Percentiles rank a stretch among this genome's conserved stretches.
Conservation (phyloP, 2,888 invertebrate genomes). For the Gari tellinella region DNA sequence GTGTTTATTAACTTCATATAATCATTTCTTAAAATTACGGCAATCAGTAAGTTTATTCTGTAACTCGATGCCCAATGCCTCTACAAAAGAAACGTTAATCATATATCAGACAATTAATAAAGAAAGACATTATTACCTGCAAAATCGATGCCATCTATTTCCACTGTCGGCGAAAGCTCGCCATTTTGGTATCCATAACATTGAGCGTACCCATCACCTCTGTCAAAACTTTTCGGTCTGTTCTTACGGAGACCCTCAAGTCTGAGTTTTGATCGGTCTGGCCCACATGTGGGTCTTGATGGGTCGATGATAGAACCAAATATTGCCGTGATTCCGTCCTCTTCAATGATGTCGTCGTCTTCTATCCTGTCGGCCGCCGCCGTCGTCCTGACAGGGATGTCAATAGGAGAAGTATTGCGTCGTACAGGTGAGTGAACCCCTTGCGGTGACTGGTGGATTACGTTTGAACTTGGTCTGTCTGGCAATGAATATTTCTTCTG, state of each 20-base stretch:
- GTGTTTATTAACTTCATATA: too few species aligned
- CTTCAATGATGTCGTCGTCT: constrained; percentile 15
- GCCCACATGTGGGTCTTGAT: background rate
- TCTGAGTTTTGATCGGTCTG: constrained; percentile 38
- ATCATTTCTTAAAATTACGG: too few species aligned
- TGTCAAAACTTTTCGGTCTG: constrained; percentile 37
- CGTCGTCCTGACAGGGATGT: too few species aligned
- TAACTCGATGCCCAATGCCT: too few species aligned
- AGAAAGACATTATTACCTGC: constrained; percentile 14
- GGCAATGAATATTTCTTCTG: too few species aligned
- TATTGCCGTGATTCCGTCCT: constrained; percentile 44
- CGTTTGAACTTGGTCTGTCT: too few species aligned
- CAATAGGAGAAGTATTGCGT: too few species aligned
- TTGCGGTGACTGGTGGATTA: too few species aligned
- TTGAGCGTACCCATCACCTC: background rate
- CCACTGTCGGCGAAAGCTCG: constrained; percentile 34
- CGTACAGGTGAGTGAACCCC: too few species aligned
- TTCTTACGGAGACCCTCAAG: constrained; percentile 40
- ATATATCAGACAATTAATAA: too few species aligned
- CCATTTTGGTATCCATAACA: background rate
- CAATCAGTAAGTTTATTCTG: too few species aligned
- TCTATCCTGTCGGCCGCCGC: background rate
- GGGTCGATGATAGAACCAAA: constrained; percentile 55
- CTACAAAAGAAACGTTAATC: too few species aligned
- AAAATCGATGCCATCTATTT: constrained; percentile 33